phyloP scores from a whole-genome alignment of 2,113 vertebrate genomes.

The Cervus canadensis region DNA sequence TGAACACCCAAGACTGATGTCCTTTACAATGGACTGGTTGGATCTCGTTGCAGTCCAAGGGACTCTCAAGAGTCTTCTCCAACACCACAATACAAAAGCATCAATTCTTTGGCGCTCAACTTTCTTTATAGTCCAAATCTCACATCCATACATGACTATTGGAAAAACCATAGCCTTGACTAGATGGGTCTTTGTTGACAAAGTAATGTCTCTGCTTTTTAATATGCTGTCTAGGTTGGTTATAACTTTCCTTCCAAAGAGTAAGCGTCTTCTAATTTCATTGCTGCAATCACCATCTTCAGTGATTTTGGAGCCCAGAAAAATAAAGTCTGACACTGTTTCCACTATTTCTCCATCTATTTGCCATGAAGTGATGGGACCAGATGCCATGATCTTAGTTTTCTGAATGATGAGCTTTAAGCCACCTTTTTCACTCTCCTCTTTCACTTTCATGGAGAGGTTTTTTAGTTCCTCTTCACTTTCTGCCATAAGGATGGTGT shows the following conservation, averaged over 20 bases:
- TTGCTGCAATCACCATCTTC: background rate
- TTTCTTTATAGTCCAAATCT: background rate
- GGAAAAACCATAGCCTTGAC: background rate
- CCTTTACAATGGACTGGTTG: background rate
- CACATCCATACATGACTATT: background rate
- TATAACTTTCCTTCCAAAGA: background rate
- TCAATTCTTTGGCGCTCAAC: fast-evolving
- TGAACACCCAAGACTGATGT: background rate
- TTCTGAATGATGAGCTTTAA: background rate
- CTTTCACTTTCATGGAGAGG: background rate
- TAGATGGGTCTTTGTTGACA: fast-evolving
- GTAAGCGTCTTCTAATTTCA: background rate
- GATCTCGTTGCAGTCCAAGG: background rate
- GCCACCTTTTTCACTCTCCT: background rate
- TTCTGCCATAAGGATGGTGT: background rate
- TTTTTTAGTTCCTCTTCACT: background rate
- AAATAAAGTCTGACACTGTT: background rate
- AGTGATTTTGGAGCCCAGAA: background rate
- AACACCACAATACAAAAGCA: background rate
- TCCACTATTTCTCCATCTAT: background rate
- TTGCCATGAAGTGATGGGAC: background rate
- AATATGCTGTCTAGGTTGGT: background rate
- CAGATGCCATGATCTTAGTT: background rate
- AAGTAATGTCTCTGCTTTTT: background rate
- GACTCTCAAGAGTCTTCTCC: background rate